Conservation (phyloP, 23 tunicate genomes). For the Clavelina lepadiformis region DNA sequence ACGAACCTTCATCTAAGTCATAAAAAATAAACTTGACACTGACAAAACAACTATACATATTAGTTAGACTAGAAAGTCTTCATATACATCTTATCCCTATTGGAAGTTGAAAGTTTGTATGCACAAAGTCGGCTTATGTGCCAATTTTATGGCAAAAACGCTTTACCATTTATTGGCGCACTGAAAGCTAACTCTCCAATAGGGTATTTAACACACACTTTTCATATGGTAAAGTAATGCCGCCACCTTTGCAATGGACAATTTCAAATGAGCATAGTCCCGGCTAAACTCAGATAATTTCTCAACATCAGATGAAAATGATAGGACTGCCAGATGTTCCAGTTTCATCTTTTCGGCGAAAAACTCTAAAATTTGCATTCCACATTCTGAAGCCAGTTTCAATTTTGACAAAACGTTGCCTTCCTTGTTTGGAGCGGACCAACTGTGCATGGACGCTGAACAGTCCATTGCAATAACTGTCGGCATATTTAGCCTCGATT, state of each 20-base stretch:
- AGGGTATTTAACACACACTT: background rate
- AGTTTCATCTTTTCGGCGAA: conserved; percentile 26
- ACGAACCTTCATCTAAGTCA: conserved; percentile 10
- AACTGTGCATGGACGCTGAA: conserved; percentile 61
- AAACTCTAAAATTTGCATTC: conserved; percentile 28
- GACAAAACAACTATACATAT: background rate
- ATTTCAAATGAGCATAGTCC: conserved; percentile 19
- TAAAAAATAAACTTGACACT: background rate
- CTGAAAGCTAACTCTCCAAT: too few species aligned
- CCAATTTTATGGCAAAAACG: too few species aligned
- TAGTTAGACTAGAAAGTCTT: background rate
- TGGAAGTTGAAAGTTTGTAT: too few species aligned
- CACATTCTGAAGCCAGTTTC: conserved; percentile 13
- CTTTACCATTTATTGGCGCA: background rate
- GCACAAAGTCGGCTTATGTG: too few species aligned
- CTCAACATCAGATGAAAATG: conserved; percentile 46
- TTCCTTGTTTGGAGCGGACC: background rate
- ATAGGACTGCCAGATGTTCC: conserved; percentile 57
- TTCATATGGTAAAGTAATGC: too few species aligned
- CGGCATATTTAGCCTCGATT: conserved; percentile 58
- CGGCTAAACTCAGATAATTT: conserved; percentile 57
- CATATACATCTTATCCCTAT: background rate
- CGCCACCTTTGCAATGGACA: conserved; percentile 6
- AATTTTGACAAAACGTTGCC: conserved; percentile 5
- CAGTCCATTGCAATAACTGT: conserved; percentile 64